Evolutionary conservation across 1,140 invertebrate species (phyloP).

Genomic region (Potamilus streckersoni): DNA sequence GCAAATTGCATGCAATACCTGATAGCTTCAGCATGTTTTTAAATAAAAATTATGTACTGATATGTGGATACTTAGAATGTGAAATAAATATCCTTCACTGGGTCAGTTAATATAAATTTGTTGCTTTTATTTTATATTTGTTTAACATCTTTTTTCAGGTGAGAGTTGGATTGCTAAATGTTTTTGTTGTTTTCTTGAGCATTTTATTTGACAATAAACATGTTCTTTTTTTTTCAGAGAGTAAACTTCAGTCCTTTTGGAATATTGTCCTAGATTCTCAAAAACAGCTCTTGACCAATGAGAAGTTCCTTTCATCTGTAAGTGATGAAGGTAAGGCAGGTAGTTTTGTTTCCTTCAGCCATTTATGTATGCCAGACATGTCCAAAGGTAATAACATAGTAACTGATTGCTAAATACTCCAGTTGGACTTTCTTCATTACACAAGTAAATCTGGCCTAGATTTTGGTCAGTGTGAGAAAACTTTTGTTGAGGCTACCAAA

Average conservation of each 20-base stretch:
- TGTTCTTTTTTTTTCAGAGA: constrained; percentile 66
- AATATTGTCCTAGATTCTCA: constrained; percentile 77
- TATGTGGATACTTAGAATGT: too few species aligned
- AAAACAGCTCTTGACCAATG: constrained; percentile 75
- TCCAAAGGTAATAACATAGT: too few species aligned
- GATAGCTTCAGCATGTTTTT: too few species aligned
- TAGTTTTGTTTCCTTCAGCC: neutral
- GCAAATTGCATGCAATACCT: too few species aligned
- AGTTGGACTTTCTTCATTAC: too few species aligned
- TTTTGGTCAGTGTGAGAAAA: too few species aligned
- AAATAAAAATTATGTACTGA: too few species aligned
- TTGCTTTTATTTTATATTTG: neutral
- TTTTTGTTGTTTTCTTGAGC: neutral
- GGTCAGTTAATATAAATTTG: neutral
- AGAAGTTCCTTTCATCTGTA: constrained; percentile 81
- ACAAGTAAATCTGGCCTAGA: too few species aligned
- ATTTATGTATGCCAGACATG: neutral
- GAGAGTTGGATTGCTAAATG: neutral
- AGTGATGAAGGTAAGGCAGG: constrained; percentile 75
- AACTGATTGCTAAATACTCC: too few species aligned
- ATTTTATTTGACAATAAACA: neutral
- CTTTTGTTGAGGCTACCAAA: too few species aligned
- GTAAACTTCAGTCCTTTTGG: constrained; percentile 76
- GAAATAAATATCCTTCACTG: too few species aligned
- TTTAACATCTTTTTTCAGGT: constrained; percentile 4